Base-by-base conservation (phyloP, 2,888 invertebrate genomes). In the Euphydryas editha region DNA sequence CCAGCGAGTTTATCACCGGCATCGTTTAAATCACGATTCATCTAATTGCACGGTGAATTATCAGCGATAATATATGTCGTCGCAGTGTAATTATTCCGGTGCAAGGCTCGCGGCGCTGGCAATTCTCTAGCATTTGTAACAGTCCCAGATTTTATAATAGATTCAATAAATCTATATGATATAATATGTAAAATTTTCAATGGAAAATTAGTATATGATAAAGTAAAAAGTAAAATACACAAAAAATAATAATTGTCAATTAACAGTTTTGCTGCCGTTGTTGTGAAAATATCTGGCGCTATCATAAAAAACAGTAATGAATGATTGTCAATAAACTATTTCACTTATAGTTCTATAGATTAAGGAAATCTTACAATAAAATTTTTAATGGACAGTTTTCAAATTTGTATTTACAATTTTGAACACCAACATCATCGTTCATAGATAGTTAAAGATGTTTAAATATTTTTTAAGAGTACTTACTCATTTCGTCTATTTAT, bases 11-110 rank as follows among this genome's bases (percentile, higher is more conserved):
- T 75, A 73, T 72, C 75, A 72, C 71, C 72, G 65, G 72, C 73
- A 74, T 75, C 79, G 79, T 82, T 84, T 78, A 78, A 82, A 85
- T 84, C 85, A 81, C 81, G 82, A 80, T 83, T 83, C 84, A 81
- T 85, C 82, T 88, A 87, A 88, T 88, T 88, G 85, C 84, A 78
- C 77, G 81, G 83, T 83, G 84, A 87, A 86, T 87, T 88, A 90
- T 88, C 85, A 86, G 83, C 84, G 75, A 85, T 88, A 89, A 90
- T 90, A 84, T 83, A 85, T 89, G 89, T 89, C 88, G 87, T 84
- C 82, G 83, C 80, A 86, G 83, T 80, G 86, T 86, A 89, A 89
- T 90, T 89, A 88, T 82, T 30, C 82, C 79, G 80, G 55, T 47
- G 59, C 55, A 55, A 49, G 24, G 44, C 44, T 77, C 76, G 81